Base-by-base conservation (phyloP, 2,888 invertebrate species). In the Meganola albula region DNA sequence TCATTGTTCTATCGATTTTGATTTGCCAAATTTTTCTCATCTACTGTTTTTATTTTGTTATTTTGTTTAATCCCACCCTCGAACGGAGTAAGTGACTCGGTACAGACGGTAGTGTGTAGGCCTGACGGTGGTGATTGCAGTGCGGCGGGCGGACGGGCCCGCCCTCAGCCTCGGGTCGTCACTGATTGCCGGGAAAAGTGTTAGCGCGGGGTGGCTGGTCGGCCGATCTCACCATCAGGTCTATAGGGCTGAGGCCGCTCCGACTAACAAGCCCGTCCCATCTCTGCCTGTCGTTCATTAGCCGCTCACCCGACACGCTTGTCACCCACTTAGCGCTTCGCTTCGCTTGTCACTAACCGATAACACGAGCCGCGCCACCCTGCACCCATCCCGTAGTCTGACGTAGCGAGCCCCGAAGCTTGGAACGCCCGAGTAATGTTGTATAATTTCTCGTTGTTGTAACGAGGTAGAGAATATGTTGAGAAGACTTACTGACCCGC, bases 71-170 rank as follows among this genome's bases (percentile, higher is more conserved):
- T 74, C 77, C 80, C 74, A 71, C 69, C 78, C 74, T 74, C 67
- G 74, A 74, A 71, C 72, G 83, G 82, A 82, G 76, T 79, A 70
- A 78, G 78, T 77, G 80, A 77, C 80, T 83, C 78, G 76, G 78
- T 82, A 77, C 74, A 74, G 74, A 73, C 74, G 74, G 76, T 78
- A 77, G 82, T 77, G 83, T 80, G 78, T 78, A 79, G 80, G 82
- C 80, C 83, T 75, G 82, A 78, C 74, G 74, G 80, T 75, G 78
- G 74, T 67, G 76, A 72, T 66, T 62, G 63, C 55, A 60, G 52
- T 53, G 58, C 63, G 65, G 71, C 69, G 75, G 67, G 69, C 69
- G 70, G 67, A 43, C 44, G 48, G 46, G 44, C 20, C 20, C 26
- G 51, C 53, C n/a, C 53, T 50, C 54, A 16, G 16, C 16, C 16